Evolutionary conservation across 2,888 invertebrate genomes (phyloP), one percentile per base, ranked within the genome.

Genomic region (Fabriciana adippe): DNA sequence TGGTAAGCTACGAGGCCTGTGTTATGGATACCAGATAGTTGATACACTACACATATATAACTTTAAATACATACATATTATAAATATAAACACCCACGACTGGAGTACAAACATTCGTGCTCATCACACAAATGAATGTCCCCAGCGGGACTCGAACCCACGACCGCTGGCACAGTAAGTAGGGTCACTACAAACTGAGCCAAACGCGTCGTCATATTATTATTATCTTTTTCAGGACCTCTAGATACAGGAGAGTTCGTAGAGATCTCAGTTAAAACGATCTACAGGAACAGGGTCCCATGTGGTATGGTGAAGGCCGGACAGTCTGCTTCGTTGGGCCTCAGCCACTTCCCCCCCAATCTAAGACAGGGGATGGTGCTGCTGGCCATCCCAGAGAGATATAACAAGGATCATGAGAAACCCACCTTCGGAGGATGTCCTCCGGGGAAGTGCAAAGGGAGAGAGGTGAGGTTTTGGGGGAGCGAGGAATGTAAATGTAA

Each of bases 271-370:
- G 96, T 99, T 5, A 95, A 96, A 74, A 97, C 97, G 3, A 95
- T 99, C 65, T 98, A 99, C 88, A 94, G 99, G 5, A 98, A 99
- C 87, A 95, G 98, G 74, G 97, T 98, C 6, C 97, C 98, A 0
- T 97, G 98, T 81, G 94, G 97, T 54, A 91, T 95, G 65, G 99
- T 98, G 3, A 94, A 96, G 70, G 98, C 98, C 0, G 97, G 98
- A 0, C 98, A 99, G 85, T 97, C 97, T 75, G 98, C 98, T 0
- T 97, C 97, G 3, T 86, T 98, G 53, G 96, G 96, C 3, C 94
- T 95, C 0, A 96, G 51, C 93, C 93, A 93, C n/a, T 84, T 88
- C 15, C 87, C 93, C 2, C 93, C 94, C 1, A 88, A 93, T 59
- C 87, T 97, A 0, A 84, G 98, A 94, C 95, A 96, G 78, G 98